phyloP scores from a whole-genome alignment of 2,888 invertebrate species.

The Drosophila rubida region DNA sequence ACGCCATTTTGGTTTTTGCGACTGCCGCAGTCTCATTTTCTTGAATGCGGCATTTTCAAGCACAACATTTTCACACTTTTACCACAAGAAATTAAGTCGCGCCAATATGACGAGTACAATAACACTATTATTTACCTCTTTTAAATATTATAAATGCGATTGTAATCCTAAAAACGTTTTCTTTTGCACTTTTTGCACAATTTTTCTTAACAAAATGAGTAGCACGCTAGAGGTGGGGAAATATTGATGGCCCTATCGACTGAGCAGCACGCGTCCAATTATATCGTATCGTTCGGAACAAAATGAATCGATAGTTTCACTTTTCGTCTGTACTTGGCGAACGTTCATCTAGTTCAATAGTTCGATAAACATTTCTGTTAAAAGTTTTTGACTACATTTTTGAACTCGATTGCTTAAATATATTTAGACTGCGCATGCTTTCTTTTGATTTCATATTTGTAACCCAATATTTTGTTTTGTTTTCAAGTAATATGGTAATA shows the following conservation, averaged over 20 bases:
- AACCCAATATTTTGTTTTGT: too few species aligned
- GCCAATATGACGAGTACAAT: too few species aligned
- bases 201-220: constrained; percentile 31
- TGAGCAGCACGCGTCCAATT: background rate
- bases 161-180: constrained; percentile 10
- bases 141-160: constrained; percentile 30
- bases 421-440: background rate
- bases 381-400: background rate
- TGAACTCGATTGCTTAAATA: background rate
- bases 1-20: constrained; percentile 74
- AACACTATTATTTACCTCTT: constrained; percentile 31
- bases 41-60: constrained; percentile 4
- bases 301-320: background rate
- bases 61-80: background rate
- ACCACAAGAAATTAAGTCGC: background rate
- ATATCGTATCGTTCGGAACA: background rate
- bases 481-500: background rate
- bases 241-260: constrained; percentile 18
- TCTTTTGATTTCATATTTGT: too few species aligned
- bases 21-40: constrained; percentile 13
- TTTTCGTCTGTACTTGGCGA: too few species aligned
- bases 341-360: background rate
- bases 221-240: constrained; percentile 38
- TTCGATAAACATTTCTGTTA: background rate
- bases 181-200: constrained; percentile 46